Conservation (phyloP, 2,113 vertebrate genomes). For the Lanius ludovicianus region DNA sequence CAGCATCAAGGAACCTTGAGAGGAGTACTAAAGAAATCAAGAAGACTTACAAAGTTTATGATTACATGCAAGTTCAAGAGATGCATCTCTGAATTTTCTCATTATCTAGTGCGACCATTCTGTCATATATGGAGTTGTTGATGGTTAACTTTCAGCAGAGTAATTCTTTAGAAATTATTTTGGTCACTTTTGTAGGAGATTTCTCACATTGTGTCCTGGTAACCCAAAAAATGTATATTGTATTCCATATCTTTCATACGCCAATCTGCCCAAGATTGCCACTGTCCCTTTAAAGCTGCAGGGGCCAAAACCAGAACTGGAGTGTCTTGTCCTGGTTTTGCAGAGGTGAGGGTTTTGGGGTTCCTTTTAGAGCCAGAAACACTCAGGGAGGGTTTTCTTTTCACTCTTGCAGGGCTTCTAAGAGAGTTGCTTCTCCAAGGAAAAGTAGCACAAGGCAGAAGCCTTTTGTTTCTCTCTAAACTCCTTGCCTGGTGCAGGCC, state of each 20-base stretch:
- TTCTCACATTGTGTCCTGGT: background rate
- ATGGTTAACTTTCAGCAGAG: background rate
- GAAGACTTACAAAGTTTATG: background rate
- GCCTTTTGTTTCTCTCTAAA: background rate
- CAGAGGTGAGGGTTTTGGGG: background rate
- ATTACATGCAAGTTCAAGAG: background rate
- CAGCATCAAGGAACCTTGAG: background rate
- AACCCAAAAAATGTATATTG: background rate
- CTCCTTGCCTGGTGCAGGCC: rapidly evolving
- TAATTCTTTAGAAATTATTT: background rate
- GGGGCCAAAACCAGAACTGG: background rate
- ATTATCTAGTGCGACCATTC: background rate
- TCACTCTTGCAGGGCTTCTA: background rate
- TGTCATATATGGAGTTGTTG: background rate
- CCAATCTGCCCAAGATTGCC: background rate
- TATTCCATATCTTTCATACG: background rate
- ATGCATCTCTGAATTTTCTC: background rate
- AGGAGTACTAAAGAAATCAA: background rate
- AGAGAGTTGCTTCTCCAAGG: background rate
- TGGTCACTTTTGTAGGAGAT: background rate
- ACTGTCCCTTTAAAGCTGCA: background rate
- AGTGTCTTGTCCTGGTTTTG: background rate
- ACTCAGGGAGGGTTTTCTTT: background rate
- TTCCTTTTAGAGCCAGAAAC: background rate
- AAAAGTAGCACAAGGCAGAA: background rate